Conservation (phyloP, 2,888 invertebrate species). For the Xestia sexstrigata region DNA sequence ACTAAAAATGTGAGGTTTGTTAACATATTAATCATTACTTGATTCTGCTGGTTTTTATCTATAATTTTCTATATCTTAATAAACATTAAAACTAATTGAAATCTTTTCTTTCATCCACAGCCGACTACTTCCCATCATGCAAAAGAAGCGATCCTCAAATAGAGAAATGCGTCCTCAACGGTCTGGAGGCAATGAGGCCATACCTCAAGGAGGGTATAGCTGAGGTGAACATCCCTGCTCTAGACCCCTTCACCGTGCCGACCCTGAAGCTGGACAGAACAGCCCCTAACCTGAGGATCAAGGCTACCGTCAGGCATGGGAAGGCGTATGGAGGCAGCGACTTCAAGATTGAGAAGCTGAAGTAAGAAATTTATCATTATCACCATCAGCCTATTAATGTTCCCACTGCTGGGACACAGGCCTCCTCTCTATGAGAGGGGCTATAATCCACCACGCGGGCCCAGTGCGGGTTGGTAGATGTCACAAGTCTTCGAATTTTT, state of each 20-base stretch:
- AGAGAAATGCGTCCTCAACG: conserved; percentile 74
- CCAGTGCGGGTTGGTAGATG: too few species aligned
- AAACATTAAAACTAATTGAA: background rate
- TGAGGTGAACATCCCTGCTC: conserved; percentile 71
- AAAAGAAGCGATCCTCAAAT: conserved; percentile 73
- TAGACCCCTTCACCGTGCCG: conserved; percentile 93
- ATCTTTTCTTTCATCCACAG: conserved; percentile 54
- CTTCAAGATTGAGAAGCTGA: conserved; percentile 92
- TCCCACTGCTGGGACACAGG: too few species aligned
- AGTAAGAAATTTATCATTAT: too few species aligned
- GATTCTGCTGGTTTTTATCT: background rate
- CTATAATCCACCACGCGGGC: too few species aligned
- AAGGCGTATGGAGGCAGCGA: conserved; percentile 92
- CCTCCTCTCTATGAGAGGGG: too few species aligned
- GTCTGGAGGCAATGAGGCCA: conserved; percentile 89
- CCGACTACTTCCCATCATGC: conserved; percentile 75
- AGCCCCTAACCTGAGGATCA: conserved; percentile 92
- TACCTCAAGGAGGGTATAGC: conserved; percentile 69
- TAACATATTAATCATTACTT: background rate
- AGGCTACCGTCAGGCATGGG: conserved; percentile 92
- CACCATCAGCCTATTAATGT: too few species aligned
- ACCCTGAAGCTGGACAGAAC: conserved; percentile 93
- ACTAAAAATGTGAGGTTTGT: background rate
- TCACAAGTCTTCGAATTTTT: too few species aligned
- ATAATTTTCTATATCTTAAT: background rate